Evolutionary conservation across 2,113 vertebrate species (phyloP).

Genomic region (Gadus chalcogrammus): DNA sequence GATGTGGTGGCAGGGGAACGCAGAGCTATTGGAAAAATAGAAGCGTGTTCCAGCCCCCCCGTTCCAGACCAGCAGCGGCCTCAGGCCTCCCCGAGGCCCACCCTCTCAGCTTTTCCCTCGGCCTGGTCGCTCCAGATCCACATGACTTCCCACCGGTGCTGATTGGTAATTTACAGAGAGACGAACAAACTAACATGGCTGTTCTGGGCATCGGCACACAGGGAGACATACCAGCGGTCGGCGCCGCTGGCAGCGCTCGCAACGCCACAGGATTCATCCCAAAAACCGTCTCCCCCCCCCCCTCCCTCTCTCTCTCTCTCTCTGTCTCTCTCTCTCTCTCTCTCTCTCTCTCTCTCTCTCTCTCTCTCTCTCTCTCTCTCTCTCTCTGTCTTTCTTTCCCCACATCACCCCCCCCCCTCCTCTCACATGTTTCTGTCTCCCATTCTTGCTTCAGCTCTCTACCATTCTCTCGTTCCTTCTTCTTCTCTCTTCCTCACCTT

Average conservation of each 20-base stretch:
- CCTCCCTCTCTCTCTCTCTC: neutral
- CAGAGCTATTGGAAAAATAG: slow-evolving; percentile 38
- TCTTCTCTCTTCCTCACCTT: too few species aligned
- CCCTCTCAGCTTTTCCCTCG: slow-evolving; percentile 37
- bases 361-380: too few species aligned
- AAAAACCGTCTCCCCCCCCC: slow-evolving; percentile 5
- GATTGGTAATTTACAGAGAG: slow-evolving; percentile 50
- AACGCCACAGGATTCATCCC: slow-evolving; percentile 50
- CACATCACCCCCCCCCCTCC: too few species aligned
- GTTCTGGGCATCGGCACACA: slow-evolving; percentile 50
- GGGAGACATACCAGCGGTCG: slow-evolving; percentile 58
- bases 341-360: too few species aligned
- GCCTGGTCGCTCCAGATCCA: slow-evolving; percentile 26
- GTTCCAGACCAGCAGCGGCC: slow-evolving; percentile 6
- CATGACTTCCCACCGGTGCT: slow-evolving; percentile 27
- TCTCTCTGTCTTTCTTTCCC: too few species aligned
- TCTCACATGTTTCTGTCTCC: slow-evolving; percentile 11
- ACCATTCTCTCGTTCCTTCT: too few species aligned
- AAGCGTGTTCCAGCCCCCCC: neutral
- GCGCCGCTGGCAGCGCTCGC: slow-evolving; percentile 40
- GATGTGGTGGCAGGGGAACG: slow-evolving; percentile 55
- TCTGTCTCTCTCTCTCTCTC: too few species aligned
- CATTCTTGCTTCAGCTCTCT: slow-evolving; percentile 7
- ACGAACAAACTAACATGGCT: slow-evolving; percentile 57
- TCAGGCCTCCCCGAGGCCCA: slow-evolving; percentile 3